These are phyloP conservation scores for Patiria pectinifera DNA, from an alignment of 53 echinoderm and acorn worm genomes.

Conservation along the genomic window DNA sequence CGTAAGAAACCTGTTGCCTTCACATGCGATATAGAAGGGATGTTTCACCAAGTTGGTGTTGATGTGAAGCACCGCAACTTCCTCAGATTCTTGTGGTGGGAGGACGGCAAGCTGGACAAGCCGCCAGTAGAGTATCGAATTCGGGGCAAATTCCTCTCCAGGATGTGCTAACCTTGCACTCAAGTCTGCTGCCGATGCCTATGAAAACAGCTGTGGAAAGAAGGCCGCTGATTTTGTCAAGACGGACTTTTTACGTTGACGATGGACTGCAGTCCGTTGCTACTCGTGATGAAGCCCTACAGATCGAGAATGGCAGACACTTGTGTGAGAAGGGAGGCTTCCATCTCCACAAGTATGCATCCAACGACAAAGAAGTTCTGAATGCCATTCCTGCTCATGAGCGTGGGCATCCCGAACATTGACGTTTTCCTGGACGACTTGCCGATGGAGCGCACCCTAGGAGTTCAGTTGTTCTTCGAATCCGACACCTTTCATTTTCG, in stretches of 20 bases:
- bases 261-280: slow-evolving; percentile 70
- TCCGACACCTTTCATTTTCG: no score
- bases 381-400: slow-evolving; percentile 52
- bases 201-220: slow-evolving; percentile 60
- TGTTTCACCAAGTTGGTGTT: slow-evolving; percentile 78
- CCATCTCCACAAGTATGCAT: slow-evolving; percentile 69
- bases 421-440: no score
- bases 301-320: slow-evolving; percentile 43
- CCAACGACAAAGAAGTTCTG: no score
- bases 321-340: slow-evolving; percentile 68
- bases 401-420: slow-evolving; percentile 11
- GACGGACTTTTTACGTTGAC: slow-evolving; percentile 73
- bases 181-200: slow-evolving; percentile 54
- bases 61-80: slow-evolving; percentile 63
- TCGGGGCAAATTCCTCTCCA: slow-evolving; percentile 72
- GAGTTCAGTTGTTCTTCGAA: no score
- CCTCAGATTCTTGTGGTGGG: slow-evolving; percentile 77
- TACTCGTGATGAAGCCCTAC: slow-evolving; percentile 38
- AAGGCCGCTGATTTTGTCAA: no score
- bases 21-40: slow-evolving; percentile 72
- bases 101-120: slow-evolving; percentile 54
- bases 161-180: slow-evolving; percentile 74
- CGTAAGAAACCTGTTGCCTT: slow-evolving; percentile 65
- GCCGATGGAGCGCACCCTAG: no score
- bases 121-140: slow-evolving; percentile 63